Base-by-base conservation (phyloP, 92 coral and sea anemone genomes). In the Paramuricea clavata region DNA sequence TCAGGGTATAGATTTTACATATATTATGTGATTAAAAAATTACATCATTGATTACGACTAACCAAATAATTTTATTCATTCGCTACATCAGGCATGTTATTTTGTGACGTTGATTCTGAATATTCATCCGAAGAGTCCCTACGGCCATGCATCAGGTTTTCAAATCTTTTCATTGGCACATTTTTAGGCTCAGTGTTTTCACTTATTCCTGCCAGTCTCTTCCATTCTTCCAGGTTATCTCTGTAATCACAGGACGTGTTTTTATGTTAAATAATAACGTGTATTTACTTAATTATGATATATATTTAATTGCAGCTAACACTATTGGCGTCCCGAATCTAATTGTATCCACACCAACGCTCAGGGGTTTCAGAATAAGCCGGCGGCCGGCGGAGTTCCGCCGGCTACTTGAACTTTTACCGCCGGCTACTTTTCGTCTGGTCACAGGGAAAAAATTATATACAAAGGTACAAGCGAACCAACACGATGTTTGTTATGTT, bases 171-270 rank as follows among this genome's bases (percentile, higher is more conserved):
- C 39, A 65, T 27, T 6, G 72, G n/a, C 35, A 26, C 10, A 26
- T 60, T 65, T 27, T 64, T 64, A 6, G 19, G 6, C 31, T 65
- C 72, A 25, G 4, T 11, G 4, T 30, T 31, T 31, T 65, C 72
- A 19, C 17, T 31, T 16, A 65, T 16, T 65, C 82, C 68, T 13
- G 82, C 67, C 30, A 76, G 16, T 76, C 68, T 26, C 42, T 76
- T 49, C 82, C 82, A 76, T 25, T 76, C 82, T 21, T 76, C 68
- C 25, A 76, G 30, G 47, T 76, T 76, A 7, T 76, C 69, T 47
- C 82, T 76, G 67, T 3, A 21, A 73, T 21, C 34, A 31, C 2
- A 73, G 52, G 25, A 8, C 15, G 23, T 6, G 44, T 69, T 69
- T 69, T 21, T 22, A n/a, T 28, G 12, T 17, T 2, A 69, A 69